Base-by-base conservation (phyloP, 92 coral and sea anemone genomes). In the Diadumene lineata region DNA sequence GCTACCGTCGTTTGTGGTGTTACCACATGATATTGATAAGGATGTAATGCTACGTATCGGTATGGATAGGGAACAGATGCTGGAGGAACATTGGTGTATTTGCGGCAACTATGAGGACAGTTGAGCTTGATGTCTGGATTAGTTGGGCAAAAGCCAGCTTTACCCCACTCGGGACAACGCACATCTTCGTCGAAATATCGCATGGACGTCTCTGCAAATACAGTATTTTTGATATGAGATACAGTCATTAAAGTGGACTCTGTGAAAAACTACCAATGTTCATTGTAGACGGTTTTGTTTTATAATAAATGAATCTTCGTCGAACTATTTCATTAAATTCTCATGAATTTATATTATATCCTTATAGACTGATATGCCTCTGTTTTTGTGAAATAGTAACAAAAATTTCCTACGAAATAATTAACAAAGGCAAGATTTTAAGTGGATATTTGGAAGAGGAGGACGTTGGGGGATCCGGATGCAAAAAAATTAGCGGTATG, bases 91-190 rank as follows among this genome's bases (percentile, higher is more conserved):
- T 34, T 1, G 0, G 7, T 15, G 71, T 84, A 84, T 80, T 79
- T 84, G 31, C 78, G 77, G 63, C 89, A 84, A 34, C 89, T 84
- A 56, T 84, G 85, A 0, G 78, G 85, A 31, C 89, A 84, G 23
- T 60, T 68, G 38, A 26, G 48, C 0, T 79, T 29, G 29, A 84
- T 84, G 25, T 84, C 85, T 15, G 29, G 50, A 50, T 79, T 84
- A 17, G 85, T 73, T 24, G 18, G 64, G 51, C 89, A 85, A 26
- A 55, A 85, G 21, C 89, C 89, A 3, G 64, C 56, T 56, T 55
- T 80, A 31, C 72, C 81, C 89, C 82, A 85, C 31, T 66, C 81
- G 11, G 89, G 89, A 38, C 85, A 85, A 38, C 83, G 83, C 7
- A 85, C 89, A 19, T 58, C 83, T 56, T 68, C 68, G 63, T 85